Base-by-base conservation (phyloP, 2,888 invertebrate species). In the Chalcosyrphus nemorum region DNA sequence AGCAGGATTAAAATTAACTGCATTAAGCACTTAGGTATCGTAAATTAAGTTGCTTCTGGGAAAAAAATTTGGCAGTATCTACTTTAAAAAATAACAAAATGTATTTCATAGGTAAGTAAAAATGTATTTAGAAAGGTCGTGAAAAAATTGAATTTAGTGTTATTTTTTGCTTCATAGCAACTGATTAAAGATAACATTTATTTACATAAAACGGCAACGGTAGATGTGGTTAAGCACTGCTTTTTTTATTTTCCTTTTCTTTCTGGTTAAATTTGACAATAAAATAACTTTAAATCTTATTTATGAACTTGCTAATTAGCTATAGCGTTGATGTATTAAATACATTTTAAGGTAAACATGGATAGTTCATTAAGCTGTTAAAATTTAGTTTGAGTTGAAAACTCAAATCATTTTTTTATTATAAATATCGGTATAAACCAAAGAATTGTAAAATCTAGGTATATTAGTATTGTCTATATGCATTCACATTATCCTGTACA, bases 261-360 rank as follows among this genome's bases (percentile, higher is more conserved):
- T 66, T 9, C 59, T 43, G 13, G 68, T 74, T 74, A 61, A 74
- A 72, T 82, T 80, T 57, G 82, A 84, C 82, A 84, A 84, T 84
- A 84, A 84, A 84, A 68, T 61, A 56, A 68, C 54, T 63, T 50
- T 17, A 70, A 57, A n/a, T 11, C 61, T 19, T 66, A 27, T 66
- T 77, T 52, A 65, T 61, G 43, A 63, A 57, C 47, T 50, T 77
- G 63, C 43, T 59, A 77, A 52, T 66, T 52, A 71, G 71, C 27
- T 66, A 45, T 52, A 61, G 35, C 45, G 21, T 52, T 75, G 9
- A 17, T 9, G 24, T 75, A 17, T 54, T 29, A 61, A 21, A 52
- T 63, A 43, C 11, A 41, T 41, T 68, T 61, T 74, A 35, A 56
- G n/a, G 27, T 54, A 15, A 54, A 35, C 15, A 54, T 74, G 24